phyloP scores from a whole-genome alignment of 2,797 vertebrate species.

The Borostomias antarcticus region DNA sequence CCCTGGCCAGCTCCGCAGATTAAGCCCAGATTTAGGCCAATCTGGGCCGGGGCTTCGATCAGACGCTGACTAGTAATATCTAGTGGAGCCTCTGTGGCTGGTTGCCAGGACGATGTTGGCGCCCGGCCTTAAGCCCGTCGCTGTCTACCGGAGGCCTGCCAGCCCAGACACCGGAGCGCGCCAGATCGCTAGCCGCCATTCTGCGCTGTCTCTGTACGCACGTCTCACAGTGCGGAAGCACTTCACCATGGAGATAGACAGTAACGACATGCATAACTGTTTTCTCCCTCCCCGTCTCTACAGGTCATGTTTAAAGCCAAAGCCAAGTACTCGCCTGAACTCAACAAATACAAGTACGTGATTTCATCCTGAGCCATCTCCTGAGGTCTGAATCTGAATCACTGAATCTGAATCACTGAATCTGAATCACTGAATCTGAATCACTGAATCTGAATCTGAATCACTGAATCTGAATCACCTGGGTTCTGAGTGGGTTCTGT shows the following conservation, averaged over 20 bases:
- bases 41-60: not conserved
- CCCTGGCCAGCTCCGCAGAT: not conserved
- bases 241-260: not conserved
- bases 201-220: not conserved
- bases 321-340: constrained; percentile 92
- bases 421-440: too few relatives aligned
- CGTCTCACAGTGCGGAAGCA: not conserved
- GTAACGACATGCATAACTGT: too few relatives aligned
- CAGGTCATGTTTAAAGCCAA: constrained; percentile 95
- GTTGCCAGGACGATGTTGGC: constrained; percentile 1
- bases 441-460: too few relatives aligned
- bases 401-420: too few relatives aligned
- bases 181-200: not conserved
- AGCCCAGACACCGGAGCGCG: not conserved
- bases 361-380: too few relatives aligned
- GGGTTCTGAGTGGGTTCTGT: too few relatives aligned
- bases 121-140: not conserved
- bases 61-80: constrained; percentile 13
- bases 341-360: constrained; percentile 96
- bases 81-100: constrained; percentile 2
- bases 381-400: too few relatives aligned
- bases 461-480: too few relatives aligned
- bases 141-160: not conserved
- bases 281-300: constrained; percentile 7
- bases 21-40: constrained; percentile 10